These are phyloP conservation scores for Archips xylosteana DNA, from an alignment of 2,888 invertebrate genomes.

Conservation along the genomic window DNA sequence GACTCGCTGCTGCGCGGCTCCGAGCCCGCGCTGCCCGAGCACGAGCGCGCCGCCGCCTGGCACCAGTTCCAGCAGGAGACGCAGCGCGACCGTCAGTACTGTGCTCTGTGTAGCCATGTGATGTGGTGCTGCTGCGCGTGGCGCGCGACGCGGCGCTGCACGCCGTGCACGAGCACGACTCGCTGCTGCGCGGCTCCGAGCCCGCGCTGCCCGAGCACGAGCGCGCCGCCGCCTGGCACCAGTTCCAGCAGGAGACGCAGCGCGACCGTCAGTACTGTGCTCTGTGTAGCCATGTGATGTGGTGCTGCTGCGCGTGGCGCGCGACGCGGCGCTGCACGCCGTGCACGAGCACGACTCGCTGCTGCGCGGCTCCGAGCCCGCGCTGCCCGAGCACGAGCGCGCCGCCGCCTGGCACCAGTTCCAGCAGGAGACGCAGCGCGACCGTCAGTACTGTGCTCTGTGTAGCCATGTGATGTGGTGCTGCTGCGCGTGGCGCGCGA, in stretches of 20 bases:
- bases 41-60: conserved; percentile 95
- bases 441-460: conserved; percentile 56
- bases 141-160: conserved; percentile 55
- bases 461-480: conserved; percentile 49
- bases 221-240: too few relatives aligned
- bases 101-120: conserved; percentile 74
- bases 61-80: conserved; percentile 92
- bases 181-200: conserved; percentile 60
- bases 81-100: conserved; percentile 44
- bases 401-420: conserved; percentile 96
- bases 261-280: too few relatives aligned
- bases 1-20: conserved; percentile 88
- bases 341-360: conserved; percentile 89
- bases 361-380: conserved; percentile 91
- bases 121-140: too few relatives aligned
- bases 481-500: too few relatives aligned
- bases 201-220: conserved; percentile 40
- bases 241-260: too few relatives aligned
- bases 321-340: conserved; percentile 75
- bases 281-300: conserved; percentile 47
- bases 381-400: conserved; percentile 93
- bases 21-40: conserved; percentile 92
- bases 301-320: too few relatives aligned
- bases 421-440: conserved; percentile 86
- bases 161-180: conserved; percentile 60